Conservation (phyloP, 2,888 invertebrate genomes). For the Neoitamus cyanurus region DNA sequence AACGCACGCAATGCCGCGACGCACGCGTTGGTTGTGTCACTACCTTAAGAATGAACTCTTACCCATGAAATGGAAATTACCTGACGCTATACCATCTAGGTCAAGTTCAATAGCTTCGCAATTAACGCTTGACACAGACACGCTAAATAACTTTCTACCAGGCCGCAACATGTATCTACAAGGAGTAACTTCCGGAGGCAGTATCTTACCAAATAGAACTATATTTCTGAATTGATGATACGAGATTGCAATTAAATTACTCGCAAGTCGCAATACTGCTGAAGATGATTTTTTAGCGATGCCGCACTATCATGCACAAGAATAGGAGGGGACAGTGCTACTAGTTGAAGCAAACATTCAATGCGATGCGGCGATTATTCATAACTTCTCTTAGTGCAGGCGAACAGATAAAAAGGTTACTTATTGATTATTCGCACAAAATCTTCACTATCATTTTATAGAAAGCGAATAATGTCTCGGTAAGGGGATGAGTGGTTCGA, state of each 20-base stretch:
- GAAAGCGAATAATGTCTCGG: background rate
- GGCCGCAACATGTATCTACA: background rate
- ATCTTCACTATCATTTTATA: background rate
- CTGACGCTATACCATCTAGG: conserved; percentile 6
- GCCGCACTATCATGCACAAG: background rate
- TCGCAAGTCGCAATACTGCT: background rate
- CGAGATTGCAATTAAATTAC: background rate
- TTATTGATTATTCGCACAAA: conserved; percentile 24
- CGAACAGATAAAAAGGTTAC: background rate
- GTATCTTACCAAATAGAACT: background rate
- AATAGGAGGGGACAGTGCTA: background rate
- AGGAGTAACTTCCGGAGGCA: background rate
- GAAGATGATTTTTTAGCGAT: background rate
- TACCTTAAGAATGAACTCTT: too few species aligned
- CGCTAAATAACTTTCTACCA: background rate
- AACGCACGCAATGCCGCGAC: too few species aligned
- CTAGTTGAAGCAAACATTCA: background rate
- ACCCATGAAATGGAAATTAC: conserved; percentile 26
- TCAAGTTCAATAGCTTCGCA: conserved; percentile 24
- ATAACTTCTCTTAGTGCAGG: background rate
- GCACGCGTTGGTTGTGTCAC: too few species aligned
- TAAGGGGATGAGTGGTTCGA: background rate
- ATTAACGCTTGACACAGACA: background rate
- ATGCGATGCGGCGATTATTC: background rate
- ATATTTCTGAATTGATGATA: background rate